Evolutionary conservation across 2,888 invertebrate species (phyloP).

Genomic region (Hirtodrosophila histrioides): DNA sequence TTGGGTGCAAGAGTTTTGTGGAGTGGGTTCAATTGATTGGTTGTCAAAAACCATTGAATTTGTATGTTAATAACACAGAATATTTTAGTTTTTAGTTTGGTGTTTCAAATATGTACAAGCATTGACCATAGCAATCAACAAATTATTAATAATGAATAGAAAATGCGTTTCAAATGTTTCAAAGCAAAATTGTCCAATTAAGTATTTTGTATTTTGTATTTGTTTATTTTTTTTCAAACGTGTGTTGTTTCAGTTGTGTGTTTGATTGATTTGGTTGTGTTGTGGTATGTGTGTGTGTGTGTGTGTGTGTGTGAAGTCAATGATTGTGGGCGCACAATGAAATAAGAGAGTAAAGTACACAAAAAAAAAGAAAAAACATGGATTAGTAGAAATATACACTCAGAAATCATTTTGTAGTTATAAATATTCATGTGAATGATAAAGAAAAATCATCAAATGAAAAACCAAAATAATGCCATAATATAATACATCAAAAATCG

Average conservation of each 20-base stretch:
- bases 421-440: constrained; percentile 47
- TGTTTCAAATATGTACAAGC: constrained; percentile 34
- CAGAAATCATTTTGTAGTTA: constrained; percentile 42
- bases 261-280: constrained; percentile 4
- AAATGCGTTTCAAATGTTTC: constrained; percentile 23
- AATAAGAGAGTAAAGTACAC: constrained; percentile 78
- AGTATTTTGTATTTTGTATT: not conserved
- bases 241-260: constrained; percentile 47
- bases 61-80: constrained; percentile 20
- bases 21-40: constrained; percentile 8
- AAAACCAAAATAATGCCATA: constrained; percentile 35
- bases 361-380: constrained; percentile 71
- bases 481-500: constrained; percentile 39
- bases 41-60: constrained; percentile 10
- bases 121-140: constrained; percentile 20
- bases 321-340: constrained; percentile 63
- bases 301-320: constrained; percentile 26
- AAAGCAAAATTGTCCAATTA: constrained; percentile 38
- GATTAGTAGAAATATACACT: constrained; percentile 74
- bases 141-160: constrained; percentile 2
- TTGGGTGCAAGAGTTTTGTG: constrained; percentile 30
- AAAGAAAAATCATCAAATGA: constrained; percentile 14
- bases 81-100: constrained; percentile 20
- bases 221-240: constrained; percentile 66
- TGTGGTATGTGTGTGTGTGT: constrained; percentile 16